A percentile compares a stretch with the other conserved stretches of the same genome.
Conservation (phyloP, 2,888 invertebrate species). For the Busseola fusca region DNA sequence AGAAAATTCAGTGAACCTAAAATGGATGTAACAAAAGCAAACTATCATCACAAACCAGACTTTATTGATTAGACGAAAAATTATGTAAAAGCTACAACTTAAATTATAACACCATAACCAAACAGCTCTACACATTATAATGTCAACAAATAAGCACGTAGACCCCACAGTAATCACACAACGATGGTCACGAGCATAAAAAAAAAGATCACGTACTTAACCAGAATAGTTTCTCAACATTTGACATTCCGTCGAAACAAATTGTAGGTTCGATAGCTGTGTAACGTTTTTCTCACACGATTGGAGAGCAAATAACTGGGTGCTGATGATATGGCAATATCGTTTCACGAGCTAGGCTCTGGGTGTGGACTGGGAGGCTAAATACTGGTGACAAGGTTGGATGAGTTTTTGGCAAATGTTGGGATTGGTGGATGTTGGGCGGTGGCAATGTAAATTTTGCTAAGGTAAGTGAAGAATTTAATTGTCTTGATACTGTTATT, state of each 20-base stretch:
- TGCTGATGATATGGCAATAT: constrained; percentile 86
- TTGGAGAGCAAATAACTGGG: constrained; percentile 86
- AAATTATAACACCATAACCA: constrained; percentile 37
- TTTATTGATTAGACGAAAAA: not conserved
- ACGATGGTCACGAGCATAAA: constrained; percentile 73
- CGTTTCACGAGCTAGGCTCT: constrained; percentile 78
- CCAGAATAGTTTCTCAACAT: constrained; percentile 78
- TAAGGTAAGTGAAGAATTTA: not conserved
- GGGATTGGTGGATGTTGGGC: not conserved
- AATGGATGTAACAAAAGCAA: not conserved
- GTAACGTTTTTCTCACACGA: constrained; percentile 87
- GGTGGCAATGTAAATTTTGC: not conserved
- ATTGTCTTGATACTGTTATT: not conserved
- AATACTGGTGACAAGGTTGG: constrained; percentile 59
- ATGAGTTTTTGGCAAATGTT: constrained; percentile 27
- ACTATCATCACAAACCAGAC: not conserved
- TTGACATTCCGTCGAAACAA: constrained; percentile 84
- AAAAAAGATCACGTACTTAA: constrained; percentile 57
- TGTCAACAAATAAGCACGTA: constrained; percentile 56
- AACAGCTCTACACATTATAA: constrained; percentile 43
- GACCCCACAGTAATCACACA: constrained; percentile 53
- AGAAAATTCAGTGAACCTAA: not conserved
- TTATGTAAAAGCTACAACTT: not conserved
- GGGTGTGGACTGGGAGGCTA: constrained; percentile 71
- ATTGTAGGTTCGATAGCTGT: constrained; percentile 81